Evolutionary conservation across 2,888 invertebrate species (phyloP).

Genomic region (Machimus atricapillus): DNA sequence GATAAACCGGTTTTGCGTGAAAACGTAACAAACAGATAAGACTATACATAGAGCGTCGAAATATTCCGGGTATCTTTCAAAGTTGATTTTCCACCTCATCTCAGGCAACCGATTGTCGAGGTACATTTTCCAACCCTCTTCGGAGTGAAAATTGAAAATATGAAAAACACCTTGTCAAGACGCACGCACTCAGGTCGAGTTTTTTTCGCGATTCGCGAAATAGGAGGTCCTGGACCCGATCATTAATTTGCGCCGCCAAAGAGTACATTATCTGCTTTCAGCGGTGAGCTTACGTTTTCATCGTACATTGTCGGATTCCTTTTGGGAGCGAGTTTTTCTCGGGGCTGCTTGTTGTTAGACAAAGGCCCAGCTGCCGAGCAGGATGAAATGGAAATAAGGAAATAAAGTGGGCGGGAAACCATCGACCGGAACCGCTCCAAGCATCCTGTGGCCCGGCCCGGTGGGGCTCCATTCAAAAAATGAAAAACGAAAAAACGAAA

Average conservation of each 20-base stretch:
- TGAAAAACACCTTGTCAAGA: not conserved
- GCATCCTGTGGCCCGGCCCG: not conserved
- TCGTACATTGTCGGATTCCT: not conserved
- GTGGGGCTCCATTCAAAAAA: not conserved
- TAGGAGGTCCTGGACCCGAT: not conserved
- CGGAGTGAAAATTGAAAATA: not conserved
- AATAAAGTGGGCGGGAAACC: not conserved
- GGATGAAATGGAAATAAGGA: constrained; percentile 13
- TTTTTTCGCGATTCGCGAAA: not conserved
- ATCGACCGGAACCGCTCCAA: not conserved
- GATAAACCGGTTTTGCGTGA: no score
- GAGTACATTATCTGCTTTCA: constrained; percentile 20
- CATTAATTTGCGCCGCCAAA: constrained; percentile 7
- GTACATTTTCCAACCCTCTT: not conserved
- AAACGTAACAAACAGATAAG: no score
- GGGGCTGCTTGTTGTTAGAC: not conserved
- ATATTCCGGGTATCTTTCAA: not conserved
- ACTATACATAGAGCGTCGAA: no score
- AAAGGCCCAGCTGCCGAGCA: not conserved
- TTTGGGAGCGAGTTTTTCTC: not conserved
- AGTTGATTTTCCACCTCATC: not conserved
- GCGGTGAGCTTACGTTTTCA: not conserved
- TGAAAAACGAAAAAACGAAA: not conserved
- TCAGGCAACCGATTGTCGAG: not conserved
- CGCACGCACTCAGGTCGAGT: not conserved